Evolutionary conservation across 1,140 invertebrate genomes (phyloP).

Genomic region (Holcopasites calliopsidis): DNA sequence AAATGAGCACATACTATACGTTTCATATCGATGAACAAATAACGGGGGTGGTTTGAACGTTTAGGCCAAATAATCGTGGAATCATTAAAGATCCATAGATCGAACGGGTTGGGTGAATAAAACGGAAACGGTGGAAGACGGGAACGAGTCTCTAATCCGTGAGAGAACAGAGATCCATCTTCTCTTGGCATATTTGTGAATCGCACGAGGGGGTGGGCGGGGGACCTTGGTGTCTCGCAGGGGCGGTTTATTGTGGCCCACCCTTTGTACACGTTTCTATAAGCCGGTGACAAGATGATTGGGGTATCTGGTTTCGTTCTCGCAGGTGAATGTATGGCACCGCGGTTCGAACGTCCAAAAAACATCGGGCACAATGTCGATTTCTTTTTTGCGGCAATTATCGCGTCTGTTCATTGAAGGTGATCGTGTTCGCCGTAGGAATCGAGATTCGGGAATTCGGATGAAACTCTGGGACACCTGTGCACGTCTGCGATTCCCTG

Average conservation of each 20-base stretch:
- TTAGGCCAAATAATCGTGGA: too few relatives aligned
- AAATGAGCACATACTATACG: too few relatives aligned
- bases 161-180: conserved; percentile 32
- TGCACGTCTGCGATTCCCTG: too few relatives aligned
- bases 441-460: too few relatives aligned
- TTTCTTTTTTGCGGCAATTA: conserved; percentile 50
- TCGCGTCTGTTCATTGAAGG: not conserved
- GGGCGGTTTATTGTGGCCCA: conserved; percentile 76
- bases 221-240: conserved; percentile 64
- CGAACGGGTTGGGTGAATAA: too few relatives aligned
- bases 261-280: conserved; percentile 74
- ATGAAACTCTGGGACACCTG: too few relatives aligned
- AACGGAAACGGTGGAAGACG: too few relatives aligned
- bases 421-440: conserved; percentile 18
- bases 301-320: conserved; percentile 71
- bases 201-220: not conserved
- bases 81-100: too few relatives aligned
- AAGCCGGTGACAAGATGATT: conserved; percentile 77
- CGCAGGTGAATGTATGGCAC: conserved; percentile 73
- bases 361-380: conserved; percentile 53
- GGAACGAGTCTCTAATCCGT: conserved; percentile 10
- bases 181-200: not conserved
- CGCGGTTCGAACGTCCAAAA: conserved; percentile 68
- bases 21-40: too few relatives aligned
- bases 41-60: too few relatives aligned